phyloP scores from a whole-genome alignment of 2,888 invertebrate genomes.

The Philaethria dido region DNA sequence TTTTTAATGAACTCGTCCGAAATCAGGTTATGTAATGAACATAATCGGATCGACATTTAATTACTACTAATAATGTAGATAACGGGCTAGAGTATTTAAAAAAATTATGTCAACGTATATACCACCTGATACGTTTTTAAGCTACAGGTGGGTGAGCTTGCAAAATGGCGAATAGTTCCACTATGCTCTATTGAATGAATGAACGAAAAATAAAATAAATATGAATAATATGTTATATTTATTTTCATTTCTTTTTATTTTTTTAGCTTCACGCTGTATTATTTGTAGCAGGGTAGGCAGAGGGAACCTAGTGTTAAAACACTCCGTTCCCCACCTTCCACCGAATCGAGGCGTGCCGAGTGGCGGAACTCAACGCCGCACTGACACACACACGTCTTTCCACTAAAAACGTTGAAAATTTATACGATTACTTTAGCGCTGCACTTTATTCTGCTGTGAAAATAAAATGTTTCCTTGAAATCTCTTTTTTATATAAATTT shows the following conservation, averaged over 20 bases:
- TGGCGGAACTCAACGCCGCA: too few relatives aligned
- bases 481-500: too few relatives aligned
- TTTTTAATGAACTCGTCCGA: slow-evolving; percentile 9
- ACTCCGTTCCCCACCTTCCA: too few relatives aligned
- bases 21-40: slow-evolving; percentile 10
- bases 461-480: too few relatives aligned
- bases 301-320: too few relatives aligned
- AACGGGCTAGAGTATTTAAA: slow-evolving; percentile 42
- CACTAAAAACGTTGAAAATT: too few relatives aligned
- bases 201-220: background rate
- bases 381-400: too few relatives aligned
- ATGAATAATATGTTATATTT: too few relatives aligned
- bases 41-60: slow-evolving; percentile 36
- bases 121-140: slow-evolving; percentile 54
- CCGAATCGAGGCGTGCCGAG: too few relatives aligned
- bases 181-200: slow-evolving; percentile 35
- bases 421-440: background rate
- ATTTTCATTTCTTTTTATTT: too few relatives aligned
- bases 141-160: slow-evolving; percentile 53
- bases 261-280: too few relatives aligned
- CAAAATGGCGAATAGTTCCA: slow-evolving; percentile 47
- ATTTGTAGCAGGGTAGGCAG: too few relatives aligned
- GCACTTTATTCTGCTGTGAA: background rate
- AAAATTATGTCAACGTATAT: slow-evolving; percentile 50
- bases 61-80: slow-evolving; percentile 42